Base-by-base conservation (phyloP, 2,888 invertebrate species). In the Biston betularia region DNA sequence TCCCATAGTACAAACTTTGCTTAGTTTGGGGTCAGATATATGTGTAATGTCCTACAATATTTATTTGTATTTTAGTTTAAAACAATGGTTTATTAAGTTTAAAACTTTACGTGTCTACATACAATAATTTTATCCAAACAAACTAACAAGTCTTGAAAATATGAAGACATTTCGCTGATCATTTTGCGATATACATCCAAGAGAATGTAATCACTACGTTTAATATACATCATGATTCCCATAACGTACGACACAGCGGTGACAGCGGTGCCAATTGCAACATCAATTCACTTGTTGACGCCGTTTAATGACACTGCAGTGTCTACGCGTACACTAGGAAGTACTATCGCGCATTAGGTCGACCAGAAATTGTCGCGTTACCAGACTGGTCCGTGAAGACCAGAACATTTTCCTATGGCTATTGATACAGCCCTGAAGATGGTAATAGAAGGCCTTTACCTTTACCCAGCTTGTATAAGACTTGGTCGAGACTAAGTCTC, bases 231-330 rank as follows among this genome's bases (percentile, higher is more conserved):
- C 44, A 58, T 55, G 35, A 59, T 67, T 67, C 58, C 34, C 46
- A 55, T 59, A 50, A 63, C 38, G 14, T 50, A 44, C 58, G 45
- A 38, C 34, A 38, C 24, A 33, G n/a, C 11, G 7, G 34, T 60
- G 61, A 42, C 57, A 54, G 52, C 34, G 50, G 53, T 15, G 59
- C 40, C 64, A 63, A 66, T 70, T 72, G 68, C 72, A 70, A 58
- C 69, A 72, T 68, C 72, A 72, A 70, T 72, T 69, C 65, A 69
- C 40, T n/a, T 48, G 59, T 49, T 56, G 65, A 61, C 72, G 57
- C 61, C 63, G 42, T 42, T 56, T 70, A 69, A 68, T 65, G 61
- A 64, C 50, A 33, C 35, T 45, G 63, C 42, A 54, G 24, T 44
- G 33, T 54, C 60, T 68, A 61, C 58, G 24, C 63, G 59, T 34